A percentile compares a stretch with the other conserved stretches of the same genome.
Evolutionary conservation across 1,140 invertebrate genomes (phyloP).

Genomic region (Zophobas morio): DNA sequence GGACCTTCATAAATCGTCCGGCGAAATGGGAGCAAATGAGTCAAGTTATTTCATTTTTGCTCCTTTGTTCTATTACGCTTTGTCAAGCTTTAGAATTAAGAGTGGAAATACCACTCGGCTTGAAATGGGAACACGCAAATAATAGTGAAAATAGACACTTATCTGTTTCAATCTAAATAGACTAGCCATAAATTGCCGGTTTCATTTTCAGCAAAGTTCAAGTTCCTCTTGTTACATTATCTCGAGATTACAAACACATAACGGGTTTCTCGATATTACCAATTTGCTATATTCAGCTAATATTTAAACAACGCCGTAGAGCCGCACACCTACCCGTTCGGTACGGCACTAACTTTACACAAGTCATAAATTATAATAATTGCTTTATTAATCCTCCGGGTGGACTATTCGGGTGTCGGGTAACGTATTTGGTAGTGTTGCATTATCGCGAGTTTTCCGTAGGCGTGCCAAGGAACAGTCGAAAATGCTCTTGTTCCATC

Average conservation of each 20-base stretch:
- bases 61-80: slow-evolving; percentile 11
- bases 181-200: slow-evolving; percentile 24
- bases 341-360: slow-evolving; percentile 17
- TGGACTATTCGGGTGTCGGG: background rate
- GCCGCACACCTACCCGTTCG: slow-evolving; percentile 14
- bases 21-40: background rate
- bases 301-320: slow-evolving; percentile 4
- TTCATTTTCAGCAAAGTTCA: slow-evolving; percentile 38
- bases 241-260: slow-evolving; percentile 17
- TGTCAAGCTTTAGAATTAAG: slow-evolving; percentile 23
- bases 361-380: slow-evolving; percentile 40
- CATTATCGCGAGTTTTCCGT: background rate
- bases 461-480: slow-evolving; percentile 12
- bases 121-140: slow-evolving; percentile 29
- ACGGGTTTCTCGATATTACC: slow-evolving; percentile 21
- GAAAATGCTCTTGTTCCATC: background rate
- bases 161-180: slow-evolving; percentile 33
- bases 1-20: background rate
- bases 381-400: slow-evolving; percentile 40
- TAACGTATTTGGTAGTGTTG: slow-evolving; percentile 17
- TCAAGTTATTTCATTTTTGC: background rate
- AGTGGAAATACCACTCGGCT: slow-evolving; percentile 15
- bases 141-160: slow-evolving; percentile 39
- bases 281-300: slow-evolving; percentile 18
- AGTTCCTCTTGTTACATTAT: slow-evolving; percentile 38